Percentiles rank a stretch among this genome's conserved stretches.
phyloP scores from a whole-genome alignment of 1,140 invertebrate species.

The Caenorhabditis briggsae region DNA sequence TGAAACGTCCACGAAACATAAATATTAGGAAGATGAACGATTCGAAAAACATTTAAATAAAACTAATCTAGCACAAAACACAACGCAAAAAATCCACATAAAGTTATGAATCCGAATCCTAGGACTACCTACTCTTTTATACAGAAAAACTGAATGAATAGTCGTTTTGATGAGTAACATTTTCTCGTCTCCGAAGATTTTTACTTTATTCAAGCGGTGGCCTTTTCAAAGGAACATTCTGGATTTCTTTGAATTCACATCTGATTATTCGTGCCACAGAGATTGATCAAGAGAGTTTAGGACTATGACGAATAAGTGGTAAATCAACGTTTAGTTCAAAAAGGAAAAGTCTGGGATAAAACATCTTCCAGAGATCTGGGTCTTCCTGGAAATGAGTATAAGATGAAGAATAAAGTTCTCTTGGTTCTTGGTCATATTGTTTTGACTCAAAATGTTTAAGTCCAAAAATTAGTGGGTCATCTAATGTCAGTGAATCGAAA shows the following conservation, averaged over 20 bases:
- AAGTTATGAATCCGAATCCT: neutral
- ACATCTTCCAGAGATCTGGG: no score
- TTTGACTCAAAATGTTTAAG: neutral
- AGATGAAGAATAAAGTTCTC: neutral
- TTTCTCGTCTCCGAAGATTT: neutral
- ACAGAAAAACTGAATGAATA: neutral
- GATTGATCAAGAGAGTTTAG: neutral
- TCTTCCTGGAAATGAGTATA: neutral
- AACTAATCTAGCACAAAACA: neutral
- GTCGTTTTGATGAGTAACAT: neutral
- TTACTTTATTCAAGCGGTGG: neutral
- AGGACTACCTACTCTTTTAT: neutral
- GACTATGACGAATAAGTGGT: no score
- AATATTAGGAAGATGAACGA: neutral
- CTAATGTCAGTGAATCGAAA: slow-evolving; percentile 8
- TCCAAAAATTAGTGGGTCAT: neutral
- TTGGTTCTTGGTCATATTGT: neutral
- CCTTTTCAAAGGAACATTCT: neutral
- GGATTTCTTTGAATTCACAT: neutral
- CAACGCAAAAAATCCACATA: neutral
- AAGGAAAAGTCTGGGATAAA: no score
- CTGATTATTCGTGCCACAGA: neutral
- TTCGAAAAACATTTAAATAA: neutral
- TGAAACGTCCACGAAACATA: no score
- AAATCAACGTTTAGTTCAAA: no score